A percentile compares a stretch with the other conserved stretches of the same genome.
Evolutionary conservation across 1,140 invertebrate genomes (phyloP).

Genomic region (Subanguina moxae): DNA sequence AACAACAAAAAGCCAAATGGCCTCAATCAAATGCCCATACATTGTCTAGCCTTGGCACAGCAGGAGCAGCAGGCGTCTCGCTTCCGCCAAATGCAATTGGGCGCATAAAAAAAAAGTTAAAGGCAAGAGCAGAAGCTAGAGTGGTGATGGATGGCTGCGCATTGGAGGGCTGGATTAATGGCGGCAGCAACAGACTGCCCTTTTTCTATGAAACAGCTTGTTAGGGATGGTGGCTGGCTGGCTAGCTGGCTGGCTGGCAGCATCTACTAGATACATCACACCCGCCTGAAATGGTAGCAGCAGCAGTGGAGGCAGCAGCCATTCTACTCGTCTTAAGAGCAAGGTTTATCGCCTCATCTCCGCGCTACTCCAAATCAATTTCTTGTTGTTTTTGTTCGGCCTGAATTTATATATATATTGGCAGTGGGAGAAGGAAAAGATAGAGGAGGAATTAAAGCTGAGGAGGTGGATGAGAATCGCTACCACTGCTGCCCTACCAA

Average conservation of each 20-base stretch:
- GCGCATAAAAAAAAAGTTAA: no score
- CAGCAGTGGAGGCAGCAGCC: no score
- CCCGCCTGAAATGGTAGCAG: neutral
- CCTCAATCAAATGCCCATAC: constrained; percentile 3
- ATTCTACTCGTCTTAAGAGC: neutral
- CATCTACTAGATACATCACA: neutral
- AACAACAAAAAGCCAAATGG: no score
- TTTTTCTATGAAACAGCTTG: no score
- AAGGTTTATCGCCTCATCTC: neutral
- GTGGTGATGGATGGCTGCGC: no score
- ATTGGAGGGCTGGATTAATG: no score
- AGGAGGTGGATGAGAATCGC: neutral
- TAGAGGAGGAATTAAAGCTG: constrained; percentile 2
- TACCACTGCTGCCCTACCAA: neutral
- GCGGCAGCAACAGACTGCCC: no score
- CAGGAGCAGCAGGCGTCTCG: neutral
- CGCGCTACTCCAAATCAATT: constrained; percentile 4
- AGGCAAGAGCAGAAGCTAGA: neutral
- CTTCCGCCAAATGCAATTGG: neutral
- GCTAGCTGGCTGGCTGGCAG: neutral
- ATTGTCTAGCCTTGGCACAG: neutral
- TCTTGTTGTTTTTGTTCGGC: neutral
- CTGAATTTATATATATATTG: neutral
- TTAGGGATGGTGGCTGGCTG: neutral
- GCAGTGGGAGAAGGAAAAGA: neutral